Base-by-base conservation (phyloP, 2,113 vertebrate species). In the Cynopterus brachyotis region DNA sequence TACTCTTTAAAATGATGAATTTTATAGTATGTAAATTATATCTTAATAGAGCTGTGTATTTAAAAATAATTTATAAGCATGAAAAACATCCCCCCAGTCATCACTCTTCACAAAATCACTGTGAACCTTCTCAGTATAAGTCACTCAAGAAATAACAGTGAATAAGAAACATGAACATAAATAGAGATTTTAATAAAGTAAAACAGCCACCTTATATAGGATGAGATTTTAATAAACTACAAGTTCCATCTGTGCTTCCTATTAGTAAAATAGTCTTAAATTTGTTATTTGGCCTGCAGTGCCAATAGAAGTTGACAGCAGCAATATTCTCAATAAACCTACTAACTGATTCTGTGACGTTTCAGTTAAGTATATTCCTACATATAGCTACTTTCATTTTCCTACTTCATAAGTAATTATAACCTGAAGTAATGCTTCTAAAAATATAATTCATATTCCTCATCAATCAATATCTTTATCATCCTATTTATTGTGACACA, bases 401-500 rank as follows among this genome's bases (percentile, higher is more conserved):
- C 0, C 1, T 94, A n/a, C 30, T 95, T 97, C 40, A 72, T 55
- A 64, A 15, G 62, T 76, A 75, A 81, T 84, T 95, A 86, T 50
- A 97, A 92, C 5, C 15, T 82, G 60, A 66, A 1, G 17, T 84
- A 95, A 80, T 93, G 1, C 20, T 96, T 79, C 53, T 86, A 5
- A 85, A 55, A 93, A 92, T 60, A 42, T 15, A 95, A 84, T 47
- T 40, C 42, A 75, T 83, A 94, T 22, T 50, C 0, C 0, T 20
- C 0, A 82, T 81, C 22, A 5, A 70, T 87, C 35, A 94, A 16
- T 28, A 95, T 53, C 37, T 91, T 24, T 9, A 20, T 9, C 37
- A 82, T 60, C 24, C 32, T 85, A 45, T 60, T 95, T 96, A 66
- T 50, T 17, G 90, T 97, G 93, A 93, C 26, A 66, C 7, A 80